These are phyloP conservation scores for Tenthredo distinguenda DNA, from an alignment of 2,888 invertebrate genomes.

Conservation along the genomic window DNA sequence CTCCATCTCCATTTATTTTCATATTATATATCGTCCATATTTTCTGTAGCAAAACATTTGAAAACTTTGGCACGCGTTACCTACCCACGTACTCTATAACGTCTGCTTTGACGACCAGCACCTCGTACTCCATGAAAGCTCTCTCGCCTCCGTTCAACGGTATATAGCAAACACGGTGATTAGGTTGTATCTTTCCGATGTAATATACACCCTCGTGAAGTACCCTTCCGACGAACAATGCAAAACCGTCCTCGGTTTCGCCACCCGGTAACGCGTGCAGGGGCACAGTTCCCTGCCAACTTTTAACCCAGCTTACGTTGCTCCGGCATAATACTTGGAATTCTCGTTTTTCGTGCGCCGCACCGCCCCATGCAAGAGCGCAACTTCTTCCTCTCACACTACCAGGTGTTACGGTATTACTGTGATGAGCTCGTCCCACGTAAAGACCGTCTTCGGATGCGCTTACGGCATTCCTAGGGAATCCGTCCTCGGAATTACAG, in stretches of 20 bases:
- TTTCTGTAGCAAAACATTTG: neutral
- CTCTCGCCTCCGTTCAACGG: slow-evolving; percentile 66
- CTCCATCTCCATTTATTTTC: neutral
- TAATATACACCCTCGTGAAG: slow-evolving; percentile 66
- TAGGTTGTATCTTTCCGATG: slow-evolving; percentile 72
- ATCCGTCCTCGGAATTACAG: slow-evolving; percentile 61
- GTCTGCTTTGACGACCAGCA: slow-evolving; percentile 69
- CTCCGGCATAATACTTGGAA: slow-evolving; percentile 70
- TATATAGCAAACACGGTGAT: slow-evolving; percentile 70
- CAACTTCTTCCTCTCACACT: slow-evolving; percentile 61
- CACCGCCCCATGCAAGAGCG: slow-evolving; percentile 65
- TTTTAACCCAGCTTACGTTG: slow-evolving; percentile 68
- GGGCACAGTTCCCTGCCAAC: slow-evolving; percentile 70
- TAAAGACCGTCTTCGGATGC: slow-evolving; percentile 67
- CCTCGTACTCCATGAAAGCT: slow-evolving; percentile 69
- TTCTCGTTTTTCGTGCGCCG: slow-evolving; percentile 61
- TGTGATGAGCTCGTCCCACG: slow-evolving; percentile 65
- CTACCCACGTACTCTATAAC: slow-evolving; percentile 66
- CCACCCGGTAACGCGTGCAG: slow-evolving; percentile 72
- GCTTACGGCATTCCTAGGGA: slow-evolving; percentile 65
- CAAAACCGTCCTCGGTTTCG: slow-evolving; percentile 68
- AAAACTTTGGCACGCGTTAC: slow-evolving; percentile 55
- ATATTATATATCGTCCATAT: neutral
- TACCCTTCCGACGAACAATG: slow-evolving; percentile 70
- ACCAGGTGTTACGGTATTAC: slow-evolving; percentile 65